Evolutionary conservation across 2,888 invertebrate genomes (phyloP), one percentile per base, ranked within the genome.

Genomic region (Scaptomyza tumidula): DNA sequence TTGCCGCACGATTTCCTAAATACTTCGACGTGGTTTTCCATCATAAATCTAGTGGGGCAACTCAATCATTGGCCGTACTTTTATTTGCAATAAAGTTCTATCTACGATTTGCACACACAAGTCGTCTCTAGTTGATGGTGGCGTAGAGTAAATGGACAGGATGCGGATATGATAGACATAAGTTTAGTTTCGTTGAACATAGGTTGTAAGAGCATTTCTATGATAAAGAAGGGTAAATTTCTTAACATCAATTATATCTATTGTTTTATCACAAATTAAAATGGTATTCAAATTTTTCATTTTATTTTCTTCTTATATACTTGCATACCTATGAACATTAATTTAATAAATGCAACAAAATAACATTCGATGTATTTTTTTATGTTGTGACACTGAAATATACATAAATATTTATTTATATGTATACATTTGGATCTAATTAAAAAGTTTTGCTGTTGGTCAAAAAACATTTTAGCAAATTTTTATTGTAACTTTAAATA

Each of bases 11-110:
- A 52, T 62, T 69, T 67, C 72, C 75, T 63, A 80, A 73, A 76
- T 71, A 71, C 72, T 73, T 71, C 53, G 70, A 71, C 57, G 69
- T 65, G 68, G 68, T 83, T 80, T 68, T 72, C 64, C 83, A 65
- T 72, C 80, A 78, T 66, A 81, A 78, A 84, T 84, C 71, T 70
- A 61, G 53, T 52, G 67, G 56, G 55, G 46, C 66, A 63, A 64
- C 80, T 72, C 75, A 72, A 75, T 75, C 78, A 75, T 61, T 69
- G 78, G 57, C 54, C 54, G 50, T 44, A 56, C 49, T 67, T 14
- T 61, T 69, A 71, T 71, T 74, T 66, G 60, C 63, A 58, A 67
- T 41, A 13, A 24, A 52, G 64, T 43, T 56, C 29, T 67, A 67
- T 64, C 46, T 73, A 64, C 60, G 60, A 66, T 64, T 75, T 61